Evolutionary conservation across 2,797 vertebrate genomes (phyloP), one percentile per base, ranked within the genome.

Genomic region (Florisuga fusca): DNA sequence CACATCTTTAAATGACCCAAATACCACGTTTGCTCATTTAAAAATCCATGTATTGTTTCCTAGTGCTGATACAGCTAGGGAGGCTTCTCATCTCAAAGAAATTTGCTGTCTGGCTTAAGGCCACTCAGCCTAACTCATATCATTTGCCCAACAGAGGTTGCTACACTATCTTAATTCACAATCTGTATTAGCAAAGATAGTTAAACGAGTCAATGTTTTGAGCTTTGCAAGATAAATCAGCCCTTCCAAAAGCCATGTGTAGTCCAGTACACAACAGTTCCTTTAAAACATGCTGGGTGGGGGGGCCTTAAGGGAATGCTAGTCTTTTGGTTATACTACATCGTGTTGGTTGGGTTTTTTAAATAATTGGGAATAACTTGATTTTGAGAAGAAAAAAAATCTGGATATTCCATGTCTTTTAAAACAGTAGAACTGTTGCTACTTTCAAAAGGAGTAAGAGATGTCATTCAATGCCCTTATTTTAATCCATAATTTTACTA

Each of bases 31-130:
- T 38, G 67, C 84, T 90, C 75, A 15, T 87, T 82, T 93, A 29
- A 81, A 93, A 96, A 94, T 74, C 89, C 80, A 18, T 0, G 1
- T 61, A 71, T 87, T 90, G 74, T 93, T 93, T 91, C 53, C 41
- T 34, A 36, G 45, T 33, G 59, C 89, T 71, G 83, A 67, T 77
- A 43, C 19, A 72, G 64, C 45, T 46, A 72, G 55, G 23, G 55
- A 51, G 59, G 25, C 55, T 82, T 75, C 51, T 81, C 54, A 22
- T 71, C 67, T 15, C 71, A 7, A 6, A 50, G 81, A 81, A 79
- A 14, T 76, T 67, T 79, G 85, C 27, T 53, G 7, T 58, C 66
- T 95, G 85, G 76, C 79, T 81, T 36, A 18, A 34, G 66, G 69
- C 73, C 79, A 57, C 34, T 36, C 54, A 1, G 58, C 81, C 48